phyloP scores from a whole-genome alignment of 1,140 invertebrate species.

The Nomia melanderi region DNA sequence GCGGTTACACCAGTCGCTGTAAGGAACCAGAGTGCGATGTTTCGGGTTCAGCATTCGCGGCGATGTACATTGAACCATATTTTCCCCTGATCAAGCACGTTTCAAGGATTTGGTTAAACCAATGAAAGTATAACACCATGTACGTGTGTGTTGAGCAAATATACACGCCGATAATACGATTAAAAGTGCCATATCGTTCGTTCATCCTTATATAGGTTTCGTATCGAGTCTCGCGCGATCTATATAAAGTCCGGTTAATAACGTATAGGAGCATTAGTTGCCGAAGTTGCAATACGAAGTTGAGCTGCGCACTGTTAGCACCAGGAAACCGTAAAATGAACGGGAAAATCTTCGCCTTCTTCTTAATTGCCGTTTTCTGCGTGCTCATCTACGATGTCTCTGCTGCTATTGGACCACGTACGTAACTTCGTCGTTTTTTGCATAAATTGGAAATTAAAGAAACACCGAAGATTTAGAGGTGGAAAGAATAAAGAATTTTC shows the following conservation, averaged over 20 bases:
- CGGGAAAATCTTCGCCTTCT: constrained; percentile 17
- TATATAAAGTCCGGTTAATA: constrained; percentile 8
- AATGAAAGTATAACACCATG: not conserved
- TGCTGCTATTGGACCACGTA: not conserved
- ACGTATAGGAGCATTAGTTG: not conserved
- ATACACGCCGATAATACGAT: constrained; percentile 13
- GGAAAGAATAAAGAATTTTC: too few species aligned
- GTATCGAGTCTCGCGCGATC: not conserved
- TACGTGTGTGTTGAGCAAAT: not conserved
- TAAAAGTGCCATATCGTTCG: not conserved
- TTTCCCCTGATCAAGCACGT: not conserved
- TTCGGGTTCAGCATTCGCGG: not conserved
- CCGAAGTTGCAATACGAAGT: not conserved
- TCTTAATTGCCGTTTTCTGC: constrained; percentile 28
- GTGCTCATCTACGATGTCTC: not conserved
- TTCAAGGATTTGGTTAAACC: not conserved
- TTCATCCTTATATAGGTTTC: constrained; percentile 9
- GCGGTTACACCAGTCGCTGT: not conserved
- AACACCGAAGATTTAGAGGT: too few species aligned
- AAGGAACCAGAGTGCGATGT: not conserved
- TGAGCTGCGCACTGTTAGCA: too few species aligned
- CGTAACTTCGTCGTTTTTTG: not conserved
- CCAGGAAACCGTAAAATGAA: not conserved
- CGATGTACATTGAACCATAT: not conserved
- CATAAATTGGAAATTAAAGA: not conserved